Base-by-base conservation (phyloP, 2,113 vertebrate species). In the Marmota monax region DNA sequence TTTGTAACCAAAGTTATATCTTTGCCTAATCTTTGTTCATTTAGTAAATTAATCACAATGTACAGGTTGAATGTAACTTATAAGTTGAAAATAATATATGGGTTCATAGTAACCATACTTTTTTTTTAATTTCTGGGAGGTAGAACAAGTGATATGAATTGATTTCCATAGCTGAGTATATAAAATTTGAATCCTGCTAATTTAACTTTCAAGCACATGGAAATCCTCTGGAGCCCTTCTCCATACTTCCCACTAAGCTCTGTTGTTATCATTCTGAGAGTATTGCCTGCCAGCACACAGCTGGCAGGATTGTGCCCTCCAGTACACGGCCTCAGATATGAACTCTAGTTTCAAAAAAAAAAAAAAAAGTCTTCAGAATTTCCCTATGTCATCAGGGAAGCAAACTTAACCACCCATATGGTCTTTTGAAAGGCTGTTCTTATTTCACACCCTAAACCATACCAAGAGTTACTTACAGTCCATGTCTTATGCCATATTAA, bases 181-280 rank as follows among this genome's bases (percentile, higher is more conserved):
- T 61, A 94, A 39, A 56, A 89, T 88, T 39, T 95, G 76, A 86
- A 93, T 92, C 18, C 65, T 84, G 14, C n/a, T 86, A 48, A 39
- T 80, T 89, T 80, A 89, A 45, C 18, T 73, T 84, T 87, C 53
- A 88, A 34, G 5, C 65, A 89, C 45, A 63, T 77, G 63, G 32
- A 91, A 95, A 83, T 88, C 37, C 53, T 65, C 76, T 58, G 12
- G 58, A 16, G 16, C 78, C n/a, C 4, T 45, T 61, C 32, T 67
- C 5, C 34, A 76, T n/a, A 84, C 29, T 12, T 58, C 22, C 34
- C 39, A 82, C 39, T 25, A 67, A 87, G 37, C 58, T 65, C 18
- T 90, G 34, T 53, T 65, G 5, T 72, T 73, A 48, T 29, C 70
- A 29, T 16, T 39, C 80, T 72, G 25, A 58, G 14, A 29, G 23